A percentile compares a stretch with the other conserved stretches of the same genome.
These are phyloP conservation scores for Coenobita brevimanus DNA, from an alignment of 1,140 invertebrate species.

Conservation along the genomic window DNA sequence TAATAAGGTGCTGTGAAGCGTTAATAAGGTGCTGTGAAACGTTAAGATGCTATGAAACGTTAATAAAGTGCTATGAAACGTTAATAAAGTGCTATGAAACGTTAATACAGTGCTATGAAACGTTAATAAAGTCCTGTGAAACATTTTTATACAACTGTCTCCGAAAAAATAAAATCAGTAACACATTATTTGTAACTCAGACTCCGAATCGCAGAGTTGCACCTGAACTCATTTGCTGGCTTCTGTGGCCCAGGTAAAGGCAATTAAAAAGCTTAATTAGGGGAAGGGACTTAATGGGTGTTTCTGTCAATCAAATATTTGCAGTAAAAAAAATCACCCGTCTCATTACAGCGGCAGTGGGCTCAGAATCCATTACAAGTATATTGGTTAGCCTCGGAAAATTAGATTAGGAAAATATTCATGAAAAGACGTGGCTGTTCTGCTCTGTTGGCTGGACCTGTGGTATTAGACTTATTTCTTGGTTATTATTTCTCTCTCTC, in stretches of 20 bases:
- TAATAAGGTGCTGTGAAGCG: no score
- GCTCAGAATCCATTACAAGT: constrained; percentile 48
- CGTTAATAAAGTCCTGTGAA: no score
- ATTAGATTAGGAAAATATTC: constrained; percentile 51
- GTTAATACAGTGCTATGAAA: no score
- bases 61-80: no score
- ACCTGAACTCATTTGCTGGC: no score
- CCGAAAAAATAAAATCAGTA: no score
- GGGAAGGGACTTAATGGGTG: neutral
- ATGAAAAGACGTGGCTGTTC: constrained; percentile 17
- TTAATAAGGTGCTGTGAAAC: no score
- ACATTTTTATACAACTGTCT: no score
- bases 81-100: no score
- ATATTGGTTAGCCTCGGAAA: constrained; percentile 43
- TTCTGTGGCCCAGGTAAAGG: neutral
- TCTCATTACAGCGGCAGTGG: constrained; percentile 30
- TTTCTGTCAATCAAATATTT: constrained; percentile 16
- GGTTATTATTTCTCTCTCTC: neutral
- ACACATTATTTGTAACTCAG: no score
- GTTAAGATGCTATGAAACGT: no score
- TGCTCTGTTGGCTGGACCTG: neutral
- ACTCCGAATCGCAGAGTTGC: no score
- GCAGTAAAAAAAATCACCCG: constrained; percentile 25
- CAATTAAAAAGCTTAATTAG: constrained; percentile 44
- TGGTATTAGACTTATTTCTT: neutral